Base-by-base conservation (phyloP, 2,888 invertebrate species). In the Frankliniella fusca region DNA sequence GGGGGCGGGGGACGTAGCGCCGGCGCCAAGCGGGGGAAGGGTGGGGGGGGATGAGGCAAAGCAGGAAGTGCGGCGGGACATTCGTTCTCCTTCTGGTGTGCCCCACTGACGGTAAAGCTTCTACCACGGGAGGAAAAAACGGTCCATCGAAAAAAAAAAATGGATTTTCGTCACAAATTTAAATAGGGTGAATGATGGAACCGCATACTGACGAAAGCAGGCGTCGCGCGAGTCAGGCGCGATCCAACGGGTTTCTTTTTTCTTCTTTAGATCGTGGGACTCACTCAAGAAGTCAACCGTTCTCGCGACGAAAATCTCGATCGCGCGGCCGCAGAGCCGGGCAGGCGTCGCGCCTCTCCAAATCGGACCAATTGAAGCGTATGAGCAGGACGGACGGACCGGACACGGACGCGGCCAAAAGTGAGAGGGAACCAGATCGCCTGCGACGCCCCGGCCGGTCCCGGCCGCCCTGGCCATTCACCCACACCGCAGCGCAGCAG, bases 11-110 rank as follows among this genome's bases (percentile, higher is more conserved):
- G 80, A 81, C 81, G 83, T 81, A 80, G 49, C 61, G 48, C 76
- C 80, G 65, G 82, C 76, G 61, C 76, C 76, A 70, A 81, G 80
- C 38, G 48, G 81, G 82, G 20, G 82, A 70, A 80, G 82, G 61
- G 79, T 18, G 49, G 23, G 81, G 18, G 54, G 18, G 82, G 70
- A 15, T 49, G 70, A 83, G 82, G 81, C 81, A n/a, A n/a, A n/a
- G n/a, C 80, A 54, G 79, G 82, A 81, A 28, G 82, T 61, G 81
- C 23, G 80, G 80, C 80, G 50, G 81, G 70, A 5, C 70, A 70
- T 70, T 70, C 23, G 20, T 20, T 5, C 70, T 70, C 70, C 23
- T 70, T 20, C 3, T 5, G 23, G 70, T 70, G 5, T 70, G 20
- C 5, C 38, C 38, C 38, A n/a, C n/a, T n/a, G n/a, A n/a, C n/a